Base-by-base conservation (phyloP, 2,888 invertebrate genomes). In the Drosophila stalkeri region DNA sequence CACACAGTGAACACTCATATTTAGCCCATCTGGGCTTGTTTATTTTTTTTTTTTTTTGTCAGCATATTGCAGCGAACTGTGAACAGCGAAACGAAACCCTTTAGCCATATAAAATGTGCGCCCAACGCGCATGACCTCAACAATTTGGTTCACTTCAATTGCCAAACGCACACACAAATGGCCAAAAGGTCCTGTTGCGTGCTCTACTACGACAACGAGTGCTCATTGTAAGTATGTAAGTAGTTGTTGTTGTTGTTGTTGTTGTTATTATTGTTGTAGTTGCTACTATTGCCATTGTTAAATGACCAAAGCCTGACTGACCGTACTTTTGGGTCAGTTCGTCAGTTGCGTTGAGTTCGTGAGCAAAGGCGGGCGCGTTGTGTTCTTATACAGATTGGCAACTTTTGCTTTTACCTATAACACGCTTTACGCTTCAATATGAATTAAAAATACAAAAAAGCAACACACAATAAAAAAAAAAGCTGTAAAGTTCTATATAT, bases 51-150 rank as follows among this genome's bases (percentile, higher is more conserved):
- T n/a, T 31, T 14, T 46, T 43, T 43, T 44, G 51, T 9, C 20
- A 37, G n/a, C 51, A 16, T 0, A 8, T 33, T 54, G 54, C 46
- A 47, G 62, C 73, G 0, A 64, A 52, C 33, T 33, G 33, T 33
- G 33, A 33, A 9, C 51, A 52, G 65, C 74, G 56, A 27, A 44
- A 39, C 55, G 55, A 68, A 80, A 65, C 88, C 88, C 73, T 87
- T 87, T 82, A 71, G 75, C 18, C 76, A 73, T 76, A 71, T 72
- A 74, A 75, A 88, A 88, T 80, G 88, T 85, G 83, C 81, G 76
- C 80, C 59, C 78, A 86, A 90, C 84, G 83, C 81, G 88, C 88
- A 90, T 89, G 89, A 89, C 89, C 84, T 89, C 88, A 89, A 79
- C 89, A 80, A 81, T 87, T 87, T 88, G 84, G 79, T 81, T 81